phyloP scores from a whole-genome alignment of 2,797 vertebrate genomes.

The Neosilurus mollespiculum region DNA sequence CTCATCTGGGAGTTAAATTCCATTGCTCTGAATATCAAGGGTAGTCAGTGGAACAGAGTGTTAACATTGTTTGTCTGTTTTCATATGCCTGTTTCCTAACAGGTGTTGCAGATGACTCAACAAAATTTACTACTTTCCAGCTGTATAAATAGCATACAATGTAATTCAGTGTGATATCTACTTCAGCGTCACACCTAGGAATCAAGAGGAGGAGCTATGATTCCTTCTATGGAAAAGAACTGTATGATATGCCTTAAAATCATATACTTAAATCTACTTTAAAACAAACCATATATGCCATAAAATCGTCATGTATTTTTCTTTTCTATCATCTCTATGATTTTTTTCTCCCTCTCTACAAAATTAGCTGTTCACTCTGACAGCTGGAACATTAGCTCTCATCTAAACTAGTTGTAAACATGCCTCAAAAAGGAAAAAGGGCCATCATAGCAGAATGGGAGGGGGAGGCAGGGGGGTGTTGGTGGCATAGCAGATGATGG shows the following conservation, averaged over 20 bases:
- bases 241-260: too few species aligned
- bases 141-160: conserved; percentile 56
- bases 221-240: conserved; percentile 62
- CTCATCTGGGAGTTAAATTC: conserved; percentile 42
- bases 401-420: conserved; percentile 31
- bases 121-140: conserved; percentile 60
- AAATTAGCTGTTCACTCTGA: conserved; percentile 23
- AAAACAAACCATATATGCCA: too few species aligned
- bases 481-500: conserved; percentile 32
- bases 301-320: too few species aligned
- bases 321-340: too few species aligned
- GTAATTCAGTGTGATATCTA: conserved; percentile 54
- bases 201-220: conserved; percentile 58
- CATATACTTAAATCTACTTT: too few species aligned
- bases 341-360: not conserved
- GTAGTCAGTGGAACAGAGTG: conserved; percentile 62
- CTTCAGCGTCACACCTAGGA: conserved; percentile 68
- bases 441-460: not conserved
- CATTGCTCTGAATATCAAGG: conserved; percentile 50
- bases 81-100: conserved; percentile 59
- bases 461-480: not conserved
- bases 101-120: conserved; percentile 59
- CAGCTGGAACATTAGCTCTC: not conserved
- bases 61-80: conserved; percentile 67
- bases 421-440: conserved; percentile 23